Evolutionary conservation across 2,888 invertebrate species (phyloP), one percentile per base, ranked within the genome.

Genomic region (Drosophila kambysellisi): DNA sequence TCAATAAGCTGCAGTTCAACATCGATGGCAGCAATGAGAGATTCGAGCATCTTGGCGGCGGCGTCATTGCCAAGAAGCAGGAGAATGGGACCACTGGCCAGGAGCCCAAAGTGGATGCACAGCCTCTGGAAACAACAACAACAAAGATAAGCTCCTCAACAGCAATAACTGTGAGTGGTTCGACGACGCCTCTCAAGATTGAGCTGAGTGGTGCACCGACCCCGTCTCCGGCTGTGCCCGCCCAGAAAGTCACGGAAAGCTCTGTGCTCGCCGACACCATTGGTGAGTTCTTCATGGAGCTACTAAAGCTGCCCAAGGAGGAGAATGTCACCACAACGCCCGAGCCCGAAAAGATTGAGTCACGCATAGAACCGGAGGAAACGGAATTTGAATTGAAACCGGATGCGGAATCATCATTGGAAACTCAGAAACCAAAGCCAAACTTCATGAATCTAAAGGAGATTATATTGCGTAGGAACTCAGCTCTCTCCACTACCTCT

Each of bases 311-410:
- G 30, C 91, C 92, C 0, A 92, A 91, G 54, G 92, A 93, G 33
- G 86, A 81, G 0, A 88, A 76, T 33, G 39, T 30, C 6, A 63
- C 74, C 4, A 64, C 35, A 1, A 76, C 65, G 3, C 33, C 80
- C 0, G 59, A 37, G 8, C 35, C 50, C 4, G 77, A 83, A n/a
- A 48, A 73, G 0, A 43, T 92, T 97, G 94, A 81, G 95, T 95
- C 92, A 95, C 96, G 93, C 97, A 98, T 95, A 96, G 94, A 85
- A 94, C 94, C 60, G 94, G 92, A 59, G 94, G 93, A 87, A 11
- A 8, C 25, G 11, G 79, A 79, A 25, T 25, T 59, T n/a, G 58
- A 71, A 20, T 4, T 52, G 17, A 54, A 76, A 29, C 1, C 20
- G 9, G 53, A 75, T 3, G 2, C 20, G 9, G 53, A 75, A 4